Base-by-base conservation (phyloP, 2,888 invertebrate genomes). In the Pristionchus mayeri region DNA sequence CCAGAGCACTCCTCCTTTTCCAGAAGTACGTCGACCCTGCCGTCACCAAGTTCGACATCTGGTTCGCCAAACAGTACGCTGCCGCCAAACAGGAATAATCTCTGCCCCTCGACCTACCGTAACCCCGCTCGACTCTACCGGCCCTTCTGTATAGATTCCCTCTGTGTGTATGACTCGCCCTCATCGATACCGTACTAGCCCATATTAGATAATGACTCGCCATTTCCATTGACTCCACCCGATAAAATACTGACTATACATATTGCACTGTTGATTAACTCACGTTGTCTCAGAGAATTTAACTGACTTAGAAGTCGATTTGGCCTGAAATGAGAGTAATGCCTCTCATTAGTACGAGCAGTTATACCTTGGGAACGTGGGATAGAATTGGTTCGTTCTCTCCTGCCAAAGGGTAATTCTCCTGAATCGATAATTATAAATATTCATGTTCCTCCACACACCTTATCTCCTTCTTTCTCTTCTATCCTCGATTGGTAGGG, bases 1-100 rank as follows among this genome's bases (percentile, higher is more conserved):
- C 34, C 63, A n/a, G n/a, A n/a, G 30, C 34, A 30, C 30, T 27
- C 37, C n/a, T n/a, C n/a, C n/a, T 30, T 4, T 67, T 79, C 6
- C 54, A 79, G 79, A 79, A 54, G 52, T 79, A 79, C 79, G 79
- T 79, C n/a, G 79, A 79, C 37, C 79, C 79, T 21, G 34, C 40
- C 54, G 79, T 79, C 21, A 79, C 79, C 37, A 54, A 54, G 79
- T 54, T 79, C 54, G 79, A 79, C 24, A 54, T 21, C 4, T 79
- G 79, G 79, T 54, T 52, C 37, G 54, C 79, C 44, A 44, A 76
- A 24, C 30, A 50, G 48, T 50, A 27, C 48, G 76, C 27, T 48
- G 67, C 37, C 34, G 67, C 67, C 67, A 67, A 67, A 37, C 67
- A 67, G 37, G 67, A 67, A 37, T 67, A 67, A 37, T 21, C 18